Evolutionary conservation across 2,888 invertebrate genomes (phyloP).

Genomic region (Ellobium chinense): DNA sequence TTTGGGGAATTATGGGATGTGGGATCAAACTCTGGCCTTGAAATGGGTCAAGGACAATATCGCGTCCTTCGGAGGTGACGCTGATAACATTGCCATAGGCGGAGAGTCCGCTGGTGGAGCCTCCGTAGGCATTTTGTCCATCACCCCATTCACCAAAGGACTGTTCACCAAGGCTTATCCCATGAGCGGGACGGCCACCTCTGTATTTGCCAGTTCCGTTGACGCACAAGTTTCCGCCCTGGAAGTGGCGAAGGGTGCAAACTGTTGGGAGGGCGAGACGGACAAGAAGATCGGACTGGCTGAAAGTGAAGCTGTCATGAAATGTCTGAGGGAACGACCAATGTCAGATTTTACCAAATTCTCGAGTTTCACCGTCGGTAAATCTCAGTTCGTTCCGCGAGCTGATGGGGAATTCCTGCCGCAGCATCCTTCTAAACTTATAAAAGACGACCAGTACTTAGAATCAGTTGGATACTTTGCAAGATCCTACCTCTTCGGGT

Average conservation of each 20-base stretch:
- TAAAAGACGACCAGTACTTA: slow-evolving; percentile 2
- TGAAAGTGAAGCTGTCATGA: not conserved
- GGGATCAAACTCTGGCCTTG: slow-evolving; percentile 40
- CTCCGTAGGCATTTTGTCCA: slow-evolving; percentile 18
- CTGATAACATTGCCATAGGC: slow-evolving; percentile 6
- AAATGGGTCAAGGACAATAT: slow-evolving; percentile 47
- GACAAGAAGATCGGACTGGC: not conserved
- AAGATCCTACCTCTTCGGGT: not conserved
- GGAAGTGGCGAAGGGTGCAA: not conserved
- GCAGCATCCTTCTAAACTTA: not conserved
- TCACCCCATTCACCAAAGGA: slow-evolving; percentile 1
- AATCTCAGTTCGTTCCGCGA: slow-evolving; percentile 13
- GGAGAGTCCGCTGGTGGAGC: slow-evolving; percentile 38
- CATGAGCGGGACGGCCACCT: not conserved
- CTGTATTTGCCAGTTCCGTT: not conserved
- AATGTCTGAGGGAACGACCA: not conserved
- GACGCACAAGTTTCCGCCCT: not conserved
- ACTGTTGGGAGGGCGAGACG: not conserved
- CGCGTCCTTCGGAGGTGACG: slow-evolving; percentile 33
- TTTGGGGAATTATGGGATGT: slow-evolving; percentile 41
- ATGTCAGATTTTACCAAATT: not conserved
- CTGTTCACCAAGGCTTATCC: slow-evolving; percentile 27
- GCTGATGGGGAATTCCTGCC: slow-evolving; percentile 28
- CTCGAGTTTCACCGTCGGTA: not conserved
- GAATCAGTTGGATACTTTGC: slow-evolving; percentile 9